phyloP scores from a whole-genome alignment of 2,113 vertebrate genomes.

The Corythoichthys haematopterus region DNA sequence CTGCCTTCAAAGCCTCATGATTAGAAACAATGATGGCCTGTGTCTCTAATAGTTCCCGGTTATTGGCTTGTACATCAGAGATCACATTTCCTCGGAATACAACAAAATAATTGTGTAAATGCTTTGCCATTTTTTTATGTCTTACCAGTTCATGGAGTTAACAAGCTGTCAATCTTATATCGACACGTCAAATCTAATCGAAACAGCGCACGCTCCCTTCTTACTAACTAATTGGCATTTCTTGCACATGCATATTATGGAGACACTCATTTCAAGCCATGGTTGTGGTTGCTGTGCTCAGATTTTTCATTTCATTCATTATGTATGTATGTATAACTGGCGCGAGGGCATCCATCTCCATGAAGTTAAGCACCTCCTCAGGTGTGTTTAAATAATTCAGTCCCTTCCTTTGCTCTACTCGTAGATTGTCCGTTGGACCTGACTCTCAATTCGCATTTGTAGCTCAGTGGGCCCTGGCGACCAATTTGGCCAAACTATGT shows the following conservation, averaged over 20 bases:
- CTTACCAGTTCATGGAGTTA: conserved; percentile 46
- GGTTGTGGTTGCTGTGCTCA: neutral
- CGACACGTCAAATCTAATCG: conserved; percentile 11
- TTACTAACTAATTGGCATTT: neutral
- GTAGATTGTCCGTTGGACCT: conserved; percentile 43
- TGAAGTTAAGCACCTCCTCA: conserved; percentile 57
- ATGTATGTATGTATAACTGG: conserved; percentile 57
- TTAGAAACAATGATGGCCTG: neutral
- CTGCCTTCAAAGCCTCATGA: neutral
- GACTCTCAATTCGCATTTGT: conserved; percentile 52
- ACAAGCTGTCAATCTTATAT: neutral
- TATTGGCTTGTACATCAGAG: neutral
- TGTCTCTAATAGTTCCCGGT: neutral
- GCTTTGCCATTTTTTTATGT: conserved; percentile 13
- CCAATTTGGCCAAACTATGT: conserved; percentile 5
- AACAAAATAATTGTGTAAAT: conserved; percentile 16
- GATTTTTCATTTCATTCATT: conserved; percentile 46
- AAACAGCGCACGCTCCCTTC: conserved; percentile 8
- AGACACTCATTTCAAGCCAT: neutral
- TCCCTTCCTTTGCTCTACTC: conserved; percentile 24
- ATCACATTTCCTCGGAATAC: neutral
- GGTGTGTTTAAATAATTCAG: conserved; percentile 66
- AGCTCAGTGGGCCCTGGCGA: conserved; percentile 51
- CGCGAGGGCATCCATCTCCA: conserved; percentile 55
- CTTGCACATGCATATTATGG: neutral